Evolutionary conservation across 2,797 vertebrate genomes (phyloP), one percentile per base, ranked within the genome.

Genomic region (Syngnathus acus): DNA sequence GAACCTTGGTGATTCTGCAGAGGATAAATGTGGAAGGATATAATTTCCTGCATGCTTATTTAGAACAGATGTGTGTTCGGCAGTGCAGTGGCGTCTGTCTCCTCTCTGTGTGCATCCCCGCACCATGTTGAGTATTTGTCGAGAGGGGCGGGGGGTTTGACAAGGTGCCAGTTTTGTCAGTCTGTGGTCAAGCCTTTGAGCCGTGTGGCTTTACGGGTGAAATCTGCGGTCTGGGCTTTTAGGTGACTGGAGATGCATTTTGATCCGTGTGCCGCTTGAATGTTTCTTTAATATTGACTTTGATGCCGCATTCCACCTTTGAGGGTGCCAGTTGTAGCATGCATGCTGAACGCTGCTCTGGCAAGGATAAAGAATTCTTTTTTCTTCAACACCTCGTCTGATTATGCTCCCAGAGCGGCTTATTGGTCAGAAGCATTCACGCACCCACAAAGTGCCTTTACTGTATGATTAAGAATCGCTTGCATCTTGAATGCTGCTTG

Each of bases 21-120:
- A 6, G 76, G 77, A 84, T 89, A 86, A 87, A 88, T 77, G 77
- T 86, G 85, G 82, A 83, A 89, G 78, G 68, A 23, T 90, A 80
- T 88, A 88, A 87, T 88, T 90, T 85, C 81, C 68, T 26, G 74
- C 78, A 79, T 88, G 82, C 80, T 86, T 88, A 89, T 91, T 91
- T 86, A 68, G 85, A 86, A 84, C 88, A 89, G 78, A 90, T 91
- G 88, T 88, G 85, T 83, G 21, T 87, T 80, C 74, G 71, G 79
- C 71, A 74, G 76, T 74, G 79, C 71, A 74, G 76, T 74, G 87
- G 78, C 78, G 78, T 88, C 84, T 85, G 84, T 84, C 81, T 88
- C 78, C 77, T 76, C 76, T 76, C 81, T 60, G 68, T 50, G 75
- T 74, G 71, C 78, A 80, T 85, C 81, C 71, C 72, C 50, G 71